Evolutionary conservation across 2,797 vertebrate species (phyloP).

Genomic region (Muscicapa comitata): DNA sequence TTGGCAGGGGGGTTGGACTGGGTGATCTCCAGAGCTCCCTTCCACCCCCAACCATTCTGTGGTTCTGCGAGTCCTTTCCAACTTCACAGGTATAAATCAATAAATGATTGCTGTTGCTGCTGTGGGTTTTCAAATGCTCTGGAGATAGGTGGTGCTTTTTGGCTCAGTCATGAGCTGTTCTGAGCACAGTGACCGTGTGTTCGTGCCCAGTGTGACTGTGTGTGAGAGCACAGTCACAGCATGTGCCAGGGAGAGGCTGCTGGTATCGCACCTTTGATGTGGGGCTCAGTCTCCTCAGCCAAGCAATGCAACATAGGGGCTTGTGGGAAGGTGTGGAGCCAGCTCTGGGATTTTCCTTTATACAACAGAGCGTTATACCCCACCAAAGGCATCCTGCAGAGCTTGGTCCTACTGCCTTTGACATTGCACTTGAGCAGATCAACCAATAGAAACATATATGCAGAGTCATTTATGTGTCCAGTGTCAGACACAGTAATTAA

Average conservation of each 20-base stretch:
- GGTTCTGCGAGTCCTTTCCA: background rate
- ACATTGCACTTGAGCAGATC: background rate
- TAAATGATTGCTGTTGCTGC: background rate
- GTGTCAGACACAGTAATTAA: background rate
- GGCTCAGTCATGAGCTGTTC: background rate
- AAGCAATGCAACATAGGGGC: background rate
- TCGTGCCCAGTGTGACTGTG: background rate
- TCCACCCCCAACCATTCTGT: background rate
- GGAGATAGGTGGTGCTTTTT: background rate
- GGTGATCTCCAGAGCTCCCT: background rate
- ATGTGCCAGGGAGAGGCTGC: accelerated
- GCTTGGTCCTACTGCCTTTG: background rate
- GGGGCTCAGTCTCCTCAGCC: background rate
- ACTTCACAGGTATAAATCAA: background rate
- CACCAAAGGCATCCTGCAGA: background rate
- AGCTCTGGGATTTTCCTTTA: background rate
- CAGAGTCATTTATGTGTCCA: background rate
- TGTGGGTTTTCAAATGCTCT: background rate
- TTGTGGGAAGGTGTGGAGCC: background rate
- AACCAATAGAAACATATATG: background rate
- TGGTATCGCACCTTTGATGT: background rate
- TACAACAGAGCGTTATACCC: accelerated
- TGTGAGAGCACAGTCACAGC: background rate
- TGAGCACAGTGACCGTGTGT: background rate
- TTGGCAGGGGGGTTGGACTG: background rate